Conservation (phyloP, 2,113 vertebrate genomes). For the Morone chrysops region DNA sequence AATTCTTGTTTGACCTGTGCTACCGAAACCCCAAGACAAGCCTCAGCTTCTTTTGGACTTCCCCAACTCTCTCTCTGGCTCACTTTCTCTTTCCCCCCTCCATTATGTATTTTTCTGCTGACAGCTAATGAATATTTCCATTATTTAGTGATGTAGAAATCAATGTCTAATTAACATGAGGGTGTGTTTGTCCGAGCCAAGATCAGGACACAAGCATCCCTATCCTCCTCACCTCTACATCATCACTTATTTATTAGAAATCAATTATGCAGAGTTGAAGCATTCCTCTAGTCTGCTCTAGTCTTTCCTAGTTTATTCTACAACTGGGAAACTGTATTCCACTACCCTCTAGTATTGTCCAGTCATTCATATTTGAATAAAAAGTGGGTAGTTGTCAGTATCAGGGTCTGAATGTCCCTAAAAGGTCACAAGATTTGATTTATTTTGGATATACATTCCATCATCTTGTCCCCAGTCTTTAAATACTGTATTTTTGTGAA, state of each 20-base stretch:
- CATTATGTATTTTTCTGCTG: slow-evolving; percentile 54
- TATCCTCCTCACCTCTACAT: slow-evolving; percentile 65
- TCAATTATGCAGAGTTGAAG: slow-evolving; percentile 60
- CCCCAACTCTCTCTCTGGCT: neutral
- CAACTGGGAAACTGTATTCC: neutral
- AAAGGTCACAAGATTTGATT: neutral
- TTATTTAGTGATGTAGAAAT: slow-evolving; percentile 79
- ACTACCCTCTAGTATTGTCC: no score
- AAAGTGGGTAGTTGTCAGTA: neutral
- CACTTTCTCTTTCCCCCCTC: neutral
- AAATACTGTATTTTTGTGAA: neutral
- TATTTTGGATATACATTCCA: neutral
- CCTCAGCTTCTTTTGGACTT: neutral
- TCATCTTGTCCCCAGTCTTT: neutral
- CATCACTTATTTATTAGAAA: slow-evolving; percentile 71
- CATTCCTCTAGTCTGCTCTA: neutral
- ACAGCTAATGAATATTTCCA: slow-evolving; percentile 71
- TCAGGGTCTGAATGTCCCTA: neutral
- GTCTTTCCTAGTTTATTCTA: slow-evolving; percentile 12
- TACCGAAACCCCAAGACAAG: neutral
- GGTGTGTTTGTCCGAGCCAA: slow-evolving; percentile 48
- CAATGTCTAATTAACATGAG: slow-evolving; percentile 78
- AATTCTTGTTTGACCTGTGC: neutral
- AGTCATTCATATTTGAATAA: neutral
- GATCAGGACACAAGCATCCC: slow-evolving; percentile 38